A percentile compares a stretch with the other conserved stretches of the same genome.
phyloP scores from a whole-genome alignment of 2,888 invertebrate species.

The Xanthia togata region DNA sequence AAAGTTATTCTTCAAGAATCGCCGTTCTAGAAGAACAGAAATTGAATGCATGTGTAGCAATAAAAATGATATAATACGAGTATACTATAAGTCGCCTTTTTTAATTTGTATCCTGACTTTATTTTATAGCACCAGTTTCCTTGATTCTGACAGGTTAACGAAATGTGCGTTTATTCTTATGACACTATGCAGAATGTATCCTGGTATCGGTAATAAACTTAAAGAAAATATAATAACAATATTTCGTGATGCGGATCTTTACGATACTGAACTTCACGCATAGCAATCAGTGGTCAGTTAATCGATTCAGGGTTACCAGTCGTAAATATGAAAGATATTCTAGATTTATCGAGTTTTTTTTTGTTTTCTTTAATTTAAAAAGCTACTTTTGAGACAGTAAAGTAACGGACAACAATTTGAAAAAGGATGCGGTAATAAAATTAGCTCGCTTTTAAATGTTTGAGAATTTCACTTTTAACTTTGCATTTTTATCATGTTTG shows the following conservation, averaged over 20 bases:
- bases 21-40: not conserved
- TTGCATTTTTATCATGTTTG: constrained; percentile 6
- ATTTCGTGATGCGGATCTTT: constrained; percentile 51
- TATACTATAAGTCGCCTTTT: not conserved
- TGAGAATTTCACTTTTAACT: constrained; percentile 4
- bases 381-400: not conserved
- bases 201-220: constrained; percentile 19
- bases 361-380: not conserved
- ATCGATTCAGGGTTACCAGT: constrained; percentile 45
- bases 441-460: not conserved
- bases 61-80: no score
- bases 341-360: not conserved
- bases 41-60: not conserved
- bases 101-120: not conserved
- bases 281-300: constrained; percentile 37
- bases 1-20: constrained; percentile 2
- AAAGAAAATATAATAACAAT: constrained; percentile 27
- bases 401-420: not conserved
- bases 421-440: not conserved
- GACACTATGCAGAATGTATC: not conserved
- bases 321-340: not conserved
- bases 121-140: constrained; percentile 24
- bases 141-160: constrained; percentile 12
- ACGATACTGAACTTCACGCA: constrained; percentile 60
- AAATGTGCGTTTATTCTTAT: not conserved